Evolutionary conservation across 2,888 invertebrate genomes (phyloP).

Genomic region (Caenorhabditis sinica): DNA sequence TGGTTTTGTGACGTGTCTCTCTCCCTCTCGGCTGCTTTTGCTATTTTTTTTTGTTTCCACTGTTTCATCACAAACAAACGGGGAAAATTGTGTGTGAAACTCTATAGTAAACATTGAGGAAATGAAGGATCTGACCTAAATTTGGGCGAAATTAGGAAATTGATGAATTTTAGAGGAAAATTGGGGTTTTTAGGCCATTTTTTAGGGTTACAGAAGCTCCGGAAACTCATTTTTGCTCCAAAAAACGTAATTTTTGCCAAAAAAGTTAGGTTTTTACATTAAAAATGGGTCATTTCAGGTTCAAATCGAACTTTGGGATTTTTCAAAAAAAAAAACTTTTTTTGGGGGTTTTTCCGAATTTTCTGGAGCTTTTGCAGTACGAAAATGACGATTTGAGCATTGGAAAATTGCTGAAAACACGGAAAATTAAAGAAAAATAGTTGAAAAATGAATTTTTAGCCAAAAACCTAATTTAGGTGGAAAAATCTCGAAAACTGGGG

Average conservation of each 20-base stretch:
- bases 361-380: background rate
- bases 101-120: background rate
- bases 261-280: background rate
- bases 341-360: background rate
- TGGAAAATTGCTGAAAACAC: too few species aligned
- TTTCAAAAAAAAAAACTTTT: too few species aligned
- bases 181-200: too few species aligned
- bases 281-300: too few species aligned
- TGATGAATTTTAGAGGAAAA: too few species aligned
- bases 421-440: background rate
- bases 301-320: too few species aligned
- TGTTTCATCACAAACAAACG: too few species aligned
- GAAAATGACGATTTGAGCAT: background rate
- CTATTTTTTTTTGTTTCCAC: too few species aligned
- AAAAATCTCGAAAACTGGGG: background rate
- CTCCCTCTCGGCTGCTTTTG: too few species aligned
- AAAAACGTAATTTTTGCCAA: background rate
- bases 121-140: background rate
- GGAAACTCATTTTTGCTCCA: too few species aligned
- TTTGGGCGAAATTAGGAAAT: background rate
- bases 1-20: background rate
- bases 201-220: too few species aligned
- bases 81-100: constrained; percentile 1
- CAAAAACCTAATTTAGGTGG: too few species aligned
- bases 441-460: background rate